Percentiles rank a stretch among this genome's conserved stretches.
Conservation (phyloP, 2,113 vertebrate species). For the Callionymus lyra region DNA sequence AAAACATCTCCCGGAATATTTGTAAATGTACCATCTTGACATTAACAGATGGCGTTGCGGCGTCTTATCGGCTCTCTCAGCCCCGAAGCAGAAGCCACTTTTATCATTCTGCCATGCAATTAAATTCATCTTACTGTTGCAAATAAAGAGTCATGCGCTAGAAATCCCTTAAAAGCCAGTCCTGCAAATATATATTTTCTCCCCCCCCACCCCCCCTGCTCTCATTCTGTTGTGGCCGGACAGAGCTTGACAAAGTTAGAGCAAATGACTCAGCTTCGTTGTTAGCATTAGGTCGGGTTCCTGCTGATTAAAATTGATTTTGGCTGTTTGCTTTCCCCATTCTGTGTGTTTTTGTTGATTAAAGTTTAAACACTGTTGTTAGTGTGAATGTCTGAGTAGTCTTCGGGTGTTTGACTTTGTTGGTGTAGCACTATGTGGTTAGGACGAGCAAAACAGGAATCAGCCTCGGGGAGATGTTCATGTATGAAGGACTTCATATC, state of each 20-base stretch:
- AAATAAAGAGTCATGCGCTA: background rate
- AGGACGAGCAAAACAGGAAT: no score
- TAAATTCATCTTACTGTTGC: constrained; percentile 4
- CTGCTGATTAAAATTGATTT: constrained; percentile 52
- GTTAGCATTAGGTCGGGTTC: constrained; percentile 31
- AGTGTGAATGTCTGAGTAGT: constrained; percentile 6
- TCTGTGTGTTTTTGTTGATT: constrained; percentile 35
- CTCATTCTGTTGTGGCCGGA: constrained; percentile 11
- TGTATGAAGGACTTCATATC: no score
- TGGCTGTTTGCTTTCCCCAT: constrained; percentile 20
- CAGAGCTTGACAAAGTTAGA: constrained; percentile 13
- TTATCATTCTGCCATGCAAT: constrained; percentile 1
- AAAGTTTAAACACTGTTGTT: constrained; percentile 21
- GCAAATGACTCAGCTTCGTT: constrained; percentile 24
- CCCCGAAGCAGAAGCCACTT: background rate
- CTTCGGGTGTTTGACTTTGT: background rate
- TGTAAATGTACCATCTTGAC: no score
- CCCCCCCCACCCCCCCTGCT: no score
- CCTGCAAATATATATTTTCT: constrained; percentile 30
- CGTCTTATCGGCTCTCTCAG: no score
- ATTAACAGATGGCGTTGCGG: no score
- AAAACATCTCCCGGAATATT: no score
- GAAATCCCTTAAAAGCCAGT: constrained; percentile 4
- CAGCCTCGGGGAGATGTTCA: no score
- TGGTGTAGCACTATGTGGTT: no score